Base-by-base conservation (phyloP, 2,888 invertebrate species). In the Sphinx pinastri region DNA sequence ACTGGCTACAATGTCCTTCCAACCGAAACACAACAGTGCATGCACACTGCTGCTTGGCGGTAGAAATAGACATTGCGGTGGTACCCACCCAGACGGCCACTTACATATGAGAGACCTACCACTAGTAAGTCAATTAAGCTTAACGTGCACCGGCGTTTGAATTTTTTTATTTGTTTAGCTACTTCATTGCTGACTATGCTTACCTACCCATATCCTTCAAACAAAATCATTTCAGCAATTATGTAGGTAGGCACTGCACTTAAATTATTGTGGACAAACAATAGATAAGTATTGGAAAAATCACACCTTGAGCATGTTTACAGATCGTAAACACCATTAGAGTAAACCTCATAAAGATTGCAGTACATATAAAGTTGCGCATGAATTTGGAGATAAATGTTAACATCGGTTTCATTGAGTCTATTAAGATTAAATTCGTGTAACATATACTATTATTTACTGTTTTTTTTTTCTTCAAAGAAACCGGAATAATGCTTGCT, bases 301-400 rank as follows among this genome's bases (percentile, higher is more conserved):
- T 63, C 19, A 49, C 63, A 63, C 63, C 47, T 63, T 16, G 13
- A 63, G 16, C 19, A 11, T 49, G 63, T 63, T 63, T 63, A 63
- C 19, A 49, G 49, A 7, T 47, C 19, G 13, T 63, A 63, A 63
- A 63, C 16, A 49, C 63, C 63, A 63, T 63, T 63, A 63, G 63
- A 63, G 47, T 49, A 19, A 12, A 47, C 11, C 19, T 49, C 19
- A 3, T 47, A 63, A 63, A 49, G 63, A 49, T 63, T 19, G 47
- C 25, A 63, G 19, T 47, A 49, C 49, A 19, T 12, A 16, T 19
- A 12, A 13, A 49, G 47, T 19, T 49, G 12, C 63, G 49, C 8
- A 13, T 63, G 12, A 10, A 19, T 47, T 16, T 13, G 57, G 16
- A 60, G 45, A 60, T 60, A 16, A 47, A 60, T 47, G 47, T 60